Conservation (phyloP, 2,888 invertebrate genomes). For the Pilophorus perplexus region DNA sequence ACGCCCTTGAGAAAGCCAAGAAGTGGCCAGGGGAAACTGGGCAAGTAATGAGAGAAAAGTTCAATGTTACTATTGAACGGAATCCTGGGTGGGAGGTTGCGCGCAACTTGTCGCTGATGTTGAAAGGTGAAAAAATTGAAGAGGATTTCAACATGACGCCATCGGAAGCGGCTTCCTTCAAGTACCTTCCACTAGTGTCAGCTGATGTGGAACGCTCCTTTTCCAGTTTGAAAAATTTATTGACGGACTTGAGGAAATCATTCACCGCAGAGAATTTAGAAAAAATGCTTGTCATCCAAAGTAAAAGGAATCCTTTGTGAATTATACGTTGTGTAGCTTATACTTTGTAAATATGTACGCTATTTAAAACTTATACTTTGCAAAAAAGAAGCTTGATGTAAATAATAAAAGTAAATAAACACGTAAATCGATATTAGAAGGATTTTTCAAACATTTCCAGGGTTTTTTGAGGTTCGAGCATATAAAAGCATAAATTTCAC, state of each 20-base stretch:
- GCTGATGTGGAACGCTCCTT: too few species aligned
- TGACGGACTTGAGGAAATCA: too few species aligned
- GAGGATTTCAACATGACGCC: too few species aligned
- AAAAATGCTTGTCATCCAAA: too few species aligned
- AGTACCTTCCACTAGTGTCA: too few species aligned
- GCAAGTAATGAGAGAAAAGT: neutral
- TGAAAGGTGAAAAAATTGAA: conserved; percentile 22
- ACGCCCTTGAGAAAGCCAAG: too few species aligned
- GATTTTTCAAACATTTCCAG: conserved; percentile 8
- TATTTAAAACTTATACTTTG: neutral
- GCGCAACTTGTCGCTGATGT: neutral
- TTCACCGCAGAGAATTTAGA: too few species aligned
- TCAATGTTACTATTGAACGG: neutral
- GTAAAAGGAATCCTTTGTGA: neutral
- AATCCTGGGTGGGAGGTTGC: neutral
- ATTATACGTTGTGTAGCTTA: neutral
- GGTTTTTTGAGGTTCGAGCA: too few species aligned
- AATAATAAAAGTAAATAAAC: conserved; percentile 16
- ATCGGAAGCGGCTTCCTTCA: too few species aligned
- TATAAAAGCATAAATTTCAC: too few species aligned
- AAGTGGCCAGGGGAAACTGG: too few species aligned
- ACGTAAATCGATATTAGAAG: conserved; percentile 8
- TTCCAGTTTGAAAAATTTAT: too few species aligned
- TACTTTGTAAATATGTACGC: conserved; percentile 1
- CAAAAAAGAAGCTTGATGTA: neutral